Percentiles rank a stretch among this genome's conserved stretches.
Evolutionary conservation across 1,140 invertebrate genomes (phyloP).

Genomic region (Platorchestia sp.): DNA sequence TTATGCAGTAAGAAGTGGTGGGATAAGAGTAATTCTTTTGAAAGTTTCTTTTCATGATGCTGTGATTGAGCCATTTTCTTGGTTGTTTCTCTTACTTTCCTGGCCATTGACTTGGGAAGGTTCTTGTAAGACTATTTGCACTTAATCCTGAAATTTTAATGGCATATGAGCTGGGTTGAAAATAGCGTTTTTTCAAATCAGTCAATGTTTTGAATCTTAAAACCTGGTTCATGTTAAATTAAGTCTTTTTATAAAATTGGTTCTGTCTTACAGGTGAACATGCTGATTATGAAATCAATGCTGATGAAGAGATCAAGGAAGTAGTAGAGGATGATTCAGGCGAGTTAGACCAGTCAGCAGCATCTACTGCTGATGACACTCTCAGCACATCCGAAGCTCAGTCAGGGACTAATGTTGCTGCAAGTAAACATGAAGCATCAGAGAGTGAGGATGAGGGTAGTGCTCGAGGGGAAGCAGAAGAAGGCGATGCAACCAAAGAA

Average conservation of each 20-base stretch:
- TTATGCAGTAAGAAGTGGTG: too few species aligned
- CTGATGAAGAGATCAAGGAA: constrained; percentile 44
- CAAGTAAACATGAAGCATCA: neutral
- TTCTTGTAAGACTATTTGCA: neutral
- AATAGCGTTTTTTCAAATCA: neutral
- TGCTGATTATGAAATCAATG: constrained; percentile 38
- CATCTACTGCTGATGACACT: neutral
- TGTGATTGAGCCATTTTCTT: neutral
- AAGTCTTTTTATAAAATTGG: neutral
- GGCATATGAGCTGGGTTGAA: neutral
- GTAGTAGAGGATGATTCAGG: constrained; percentile 9
- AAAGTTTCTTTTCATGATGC: too few species aligned
- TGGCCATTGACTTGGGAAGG: neutral
- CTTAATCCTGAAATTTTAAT: neutral
- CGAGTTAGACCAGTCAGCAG: neutral
- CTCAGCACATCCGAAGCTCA: neutral
- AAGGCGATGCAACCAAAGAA: neutral
- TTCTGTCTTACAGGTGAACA: neutral
- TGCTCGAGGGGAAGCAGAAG: neutral
- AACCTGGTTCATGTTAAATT: neutral
- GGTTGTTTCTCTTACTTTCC: neutral
- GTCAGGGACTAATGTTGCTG: neutral
- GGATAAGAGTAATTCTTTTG: too few species aligned
- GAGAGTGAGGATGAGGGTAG: neutral
- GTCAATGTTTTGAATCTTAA: neutral